Evolutionary conservation across 2,888 invertebrate species (phyloP).

Genomic region (Amaurobius ferox): DNA sequence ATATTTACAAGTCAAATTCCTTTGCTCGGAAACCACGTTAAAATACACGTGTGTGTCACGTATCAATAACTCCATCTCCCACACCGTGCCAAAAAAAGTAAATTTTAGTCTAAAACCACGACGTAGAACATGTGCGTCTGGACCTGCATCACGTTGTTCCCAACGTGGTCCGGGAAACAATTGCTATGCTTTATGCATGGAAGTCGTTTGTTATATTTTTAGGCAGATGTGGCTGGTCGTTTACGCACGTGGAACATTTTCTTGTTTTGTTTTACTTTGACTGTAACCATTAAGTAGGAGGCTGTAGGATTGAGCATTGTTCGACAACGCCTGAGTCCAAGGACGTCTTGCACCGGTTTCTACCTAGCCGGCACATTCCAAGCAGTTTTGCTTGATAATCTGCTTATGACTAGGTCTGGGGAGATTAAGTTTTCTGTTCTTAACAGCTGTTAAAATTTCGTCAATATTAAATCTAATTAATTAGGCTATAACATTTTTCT

Average conservation of each 20-base stretch:
- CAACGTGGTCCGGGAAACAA: conserved; percentile 21
- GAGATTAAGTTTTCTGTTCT: too few species aligned
- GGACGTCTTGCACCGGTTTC: conserved; percentile 27
- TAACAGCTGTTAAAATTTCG: too few species aligned
- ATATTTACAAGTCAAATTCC: not conserved
- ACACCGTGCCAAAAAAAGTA: not conserved
- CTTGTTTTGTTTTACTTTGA: not conserved
- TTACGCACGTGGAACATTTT: too few species aligned
- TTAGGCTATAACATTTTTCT: too few species aligned
- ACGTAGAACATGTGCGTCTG: conserved; percentile 28
- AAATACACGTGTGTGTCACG: not conserved
- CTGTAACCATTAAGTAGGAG: not conserved
- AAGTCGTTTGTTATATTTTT: not conserved
- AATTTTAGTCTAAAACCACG: conserved; percentile 16
- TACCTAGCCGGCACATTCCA: conserved; percentile 26
- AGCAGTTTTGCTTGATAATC: not conserved
- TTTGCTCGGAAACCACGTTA: not conserved
- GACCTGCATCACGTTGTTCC: conserved; percentile 9
- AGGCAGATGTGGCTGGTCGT: too few species aligned
- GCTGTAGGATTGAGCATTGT: conserved; percentile 21
- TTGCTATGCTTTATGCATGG: not conserved
- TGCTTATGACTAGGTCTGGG: not conserved
- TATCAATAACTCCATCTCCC: not conserved
- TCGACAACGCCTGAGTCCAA: conserved; percentile 49
- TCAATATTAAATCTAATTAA: too few species aligned